These are phyloP conservation scores for Caenorhabditis auriculariae DNA, from an alignment of 2,888 invertebrate species.

Conservation along the genomic window DNA sequence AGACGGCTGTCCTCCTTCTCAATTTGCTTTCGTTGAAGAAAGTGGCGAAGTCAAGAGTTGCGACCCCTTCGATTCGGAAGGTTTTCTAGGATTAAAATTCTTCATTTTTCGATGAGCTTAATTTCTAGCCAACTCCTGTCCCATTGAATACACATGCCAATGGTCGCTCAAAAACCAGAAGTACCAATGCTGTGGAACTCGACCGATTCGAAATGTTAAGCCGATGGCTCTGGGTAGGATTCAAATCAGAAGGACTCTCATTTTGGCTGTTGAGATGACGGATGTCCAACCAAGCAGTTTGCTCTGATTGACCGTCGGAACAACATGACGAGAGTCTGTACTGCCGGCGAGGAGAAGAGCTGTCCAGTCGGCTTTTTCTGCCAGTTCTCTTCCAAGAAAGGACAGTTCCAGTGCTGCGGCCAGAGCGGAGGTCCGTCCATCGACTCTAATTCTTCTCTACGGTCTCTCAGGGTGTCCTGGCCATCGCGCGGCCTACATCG, in stretches of 20 bases:
- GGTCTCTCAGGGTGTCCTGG: constrained; percentile 33
- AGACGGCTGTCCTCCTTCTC: constrained; percentile 47
- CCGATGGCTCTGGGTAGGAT: constrained; percentile 13
- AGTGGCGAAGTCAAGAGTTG: constrained; percentile 32
- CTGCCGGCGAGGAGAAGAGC: constrained; percentile 38
- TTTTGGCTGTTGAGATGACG: constrained; percentile 18
- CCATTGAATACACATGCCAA: constrained; percentile 38
- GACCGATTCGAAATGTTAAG: constrained; percentile 29
- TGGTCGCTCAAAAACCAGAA: constrained; percentile 42
- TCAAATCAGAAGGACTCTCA: neutral
- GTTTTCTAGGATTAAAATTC: too few relatives aligned
- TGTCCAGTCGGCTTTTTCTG: constrained; percentile 49
- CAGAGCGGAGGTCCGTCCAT: constrained; percentile 43
- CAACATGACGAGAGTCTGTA: constrained; percentile 34
- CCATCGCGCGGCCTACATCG: constrained; percentile 41
- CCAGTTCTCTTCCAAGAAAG: constrained; percentile 41
- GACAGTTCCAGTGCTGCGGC: constrained; percentile 48
- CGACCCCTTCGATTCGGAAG: constrained; percentile 33
- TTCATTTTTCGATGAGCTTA: neutral
- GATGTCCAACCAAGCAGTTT: constrained; percentile 40
- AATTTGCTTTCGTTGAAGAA: constrained; percentile 40
- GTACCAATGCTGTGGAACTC: constrained; percentile 44
- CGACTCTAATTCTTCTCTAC: neutral
- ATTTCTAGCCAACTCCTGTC: constrained; percentile 8
- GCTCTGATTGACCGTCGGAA: constrained; percentile 35